Base-by-base conservation (phyloP, 1,140 invertebrate genomes). In the Papilio polyxenes region DNA sequence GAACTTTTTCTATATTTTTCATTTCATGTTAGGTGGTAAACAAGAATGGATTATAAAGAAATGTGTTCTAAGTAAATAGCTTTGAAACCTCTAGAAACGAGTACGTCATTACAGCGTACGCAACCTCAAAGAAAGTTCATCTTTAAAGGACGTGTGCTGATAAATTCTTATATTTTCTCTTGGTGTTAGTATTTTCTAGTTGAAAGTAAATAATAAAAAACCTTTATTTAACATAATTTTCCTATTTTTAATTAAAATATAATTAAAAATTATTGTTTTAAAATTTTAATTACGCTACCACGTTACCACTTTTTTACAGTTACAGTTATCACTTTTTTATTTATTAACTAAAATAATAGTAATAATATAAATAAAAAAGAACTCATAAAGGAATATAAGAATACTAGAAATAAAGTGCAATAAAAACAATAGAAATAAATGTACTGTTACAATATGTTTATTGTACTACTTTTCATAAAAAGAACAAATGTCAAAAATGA, bases 41-140 rank as follows among this genome's bases (percentile, higher is more conserved):
- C 82, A 86, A 86, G 83, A 77, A 82, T 23, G 77, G 82, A 84
- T 84, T 82, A 84, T 85, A 84, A 86, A 85, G 59, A 80, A 82
- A 77, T 78, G 62, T 82, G 80, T 82, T 81, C 65, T 75, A 82
- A 84, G 80, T 84, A 86, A 84, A 83, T 83, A 86, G 84, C 85
- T 85, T 85, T 82, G 81, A 86, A 84, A 81, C 78, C 84, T 84
- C 81, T 80, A 81, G 82, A 84, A 83, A 83, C 83, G 85, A 81
- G 85, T 83, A 83, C 82, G 85, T 77, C 81, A 85, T 85, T 86
- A 86, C 82, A 83, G 80, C 81, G 78, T 82, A 85, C 81, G 82
- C 82, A 85, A 86, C 83, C 83, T 85, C 83, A 85, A 86, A 85
- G 79, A 82, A 85, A 85, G 81, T 86, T 86, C 82, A 85, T 83